These are phyloP conservation scores for Trachelipus rathkii DNA, from an alignment of 1,140 invertebrate species.

Conservation along the genomic window DNA sequence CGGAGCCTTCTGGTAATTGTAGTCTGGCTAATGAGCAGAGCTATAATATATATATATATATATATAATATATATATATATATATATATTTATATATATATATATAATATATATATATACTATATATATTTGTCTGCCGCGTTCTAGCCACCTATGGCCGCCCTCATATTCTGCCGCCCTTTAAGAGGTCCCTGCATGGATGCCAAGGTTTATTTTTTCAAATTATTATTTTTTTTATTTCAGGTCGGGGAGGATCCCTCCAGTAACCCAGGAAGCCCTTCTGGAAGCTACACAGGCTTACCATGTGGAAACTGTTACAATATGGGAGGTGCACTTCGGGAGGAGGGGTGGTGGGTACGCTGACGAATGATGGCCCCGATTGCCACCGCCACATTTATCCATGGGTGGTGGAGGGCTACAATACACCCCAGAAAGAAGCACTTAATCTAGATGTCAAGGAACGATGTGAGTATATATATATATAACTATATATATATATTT, in stretches of 20 bases:
- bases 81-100: too few relatives aligned
- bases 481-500: too few relatives aligned
- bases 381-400: neutral
- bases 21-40: too few relatives aligned
- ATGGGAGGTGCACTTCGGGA: slow-evolving; percentile 23
- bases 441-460: slow-evolving; percentile 57
- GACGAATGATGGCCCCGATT: neutral
- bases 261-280: slow-evolving; percentile 53
- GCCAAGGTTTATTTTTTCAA: too few relatives aligned
- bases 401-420: slow-evolving; percentile 12
- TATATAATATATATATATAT: too few relatives aligned
- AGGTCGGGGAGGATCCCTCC: slow-evolving; percentile 52
- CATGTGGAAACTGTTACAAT: slow-evolving; percentile 75
- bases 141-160: too few relatives aligned
- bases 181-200: too few relatives aligned
- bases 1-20: too few relatives aligned
- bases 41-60: too few relatives aligned
- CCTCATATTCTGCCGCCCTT: too few relatives aligned
- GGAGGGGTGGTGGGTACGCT: neutral
- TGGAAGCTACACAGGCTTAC: slow-evolving; percentile 71
- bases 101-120: too few relatives aligned
- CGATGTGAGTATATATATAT: slow-evolving; percentile 49
- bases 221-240: neutral
- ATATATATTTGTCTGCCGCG: too few relatives aligned
- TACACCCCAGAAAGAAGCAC: slow-evolving; percentile 59